Evolutionary conservation across 2,888 invertebrate genomes (phyloP).

Genomic region (Brenthis daphne): DNA sequence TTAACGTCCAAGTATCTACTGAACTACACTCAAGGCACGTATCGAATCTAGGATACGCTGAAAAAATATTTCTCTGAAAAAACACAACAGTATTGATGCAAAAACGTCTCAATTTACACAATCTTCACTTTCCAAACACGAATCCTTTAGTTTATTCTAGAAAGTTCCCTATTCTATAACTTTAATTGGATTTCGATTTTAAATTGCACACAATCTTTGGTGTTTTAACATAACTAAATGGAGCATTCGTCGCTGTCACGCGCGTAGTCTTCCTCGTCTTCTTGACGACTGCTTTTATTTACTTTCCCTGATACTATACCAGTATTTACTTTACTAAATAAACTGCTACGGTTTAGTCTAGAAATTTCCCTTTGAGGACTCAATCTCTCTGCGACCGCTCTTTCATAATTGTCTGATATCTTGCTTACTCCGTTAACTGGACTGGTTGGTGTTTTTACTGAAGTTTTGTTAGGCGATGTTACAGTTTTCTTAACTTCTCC

Average conservation of each 20-base stretch:
- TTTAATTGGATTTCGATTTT: background rate
- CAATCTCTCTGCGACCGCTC: slow-evolving; percentile 70
- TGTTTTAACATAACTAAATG: slow-evolving; percentile 65
- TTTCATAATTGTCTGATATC: slow-evolving; percentile 77
- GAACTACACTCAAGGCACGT: slow-evolving; percentile 71
- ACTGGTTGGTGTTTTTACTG: slow-evolving; percentile 60
- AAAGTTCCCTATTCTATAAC: slow-evolving; percentile 31
- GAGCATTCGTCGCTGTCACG: slow-evolving; percentile 85
- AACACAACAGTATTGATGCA: slow-evolving; percentile 46
- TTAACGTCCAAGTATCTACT: slow-evolving; percentile 42
- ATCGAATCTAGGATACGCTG: slow-evolving; percentile 73
- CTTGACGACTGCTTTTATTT: slow-evolving; percentile 55
- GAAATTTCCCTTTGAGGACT: slow-evolving; percentile 67
- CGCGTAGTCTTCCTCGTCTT: slow-evolving; percentile 78
- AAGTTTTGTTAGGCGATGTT: slow-evolving; percentile 56
- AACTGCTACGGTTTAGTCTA: slow-evolving; percentile 63
- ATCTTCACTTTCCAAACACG: slow-evolving; percentile 25
- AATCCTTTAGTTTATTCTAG: slow-evolving; percentile 24
- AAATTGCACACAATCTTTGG: slow-evolving; percentile 21
- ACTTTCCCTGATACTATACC: slow-evolving; percentile 70
- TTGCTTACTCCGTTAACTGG: slow-evolving; percentile 74
- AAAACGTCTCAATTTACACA: slow-evolving; percentile 48
- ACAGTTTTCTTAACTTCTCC: slow-evolving; percentile 45
- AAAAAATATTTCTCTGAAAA: slow-evolving; percentile 73
- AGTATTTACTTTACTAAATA: slow-evolving; percentile 74